Base-by-base conservation (phyloP, 1,140 invertebrate genomes). In the Drosophila pseudoobscura region DNA sequence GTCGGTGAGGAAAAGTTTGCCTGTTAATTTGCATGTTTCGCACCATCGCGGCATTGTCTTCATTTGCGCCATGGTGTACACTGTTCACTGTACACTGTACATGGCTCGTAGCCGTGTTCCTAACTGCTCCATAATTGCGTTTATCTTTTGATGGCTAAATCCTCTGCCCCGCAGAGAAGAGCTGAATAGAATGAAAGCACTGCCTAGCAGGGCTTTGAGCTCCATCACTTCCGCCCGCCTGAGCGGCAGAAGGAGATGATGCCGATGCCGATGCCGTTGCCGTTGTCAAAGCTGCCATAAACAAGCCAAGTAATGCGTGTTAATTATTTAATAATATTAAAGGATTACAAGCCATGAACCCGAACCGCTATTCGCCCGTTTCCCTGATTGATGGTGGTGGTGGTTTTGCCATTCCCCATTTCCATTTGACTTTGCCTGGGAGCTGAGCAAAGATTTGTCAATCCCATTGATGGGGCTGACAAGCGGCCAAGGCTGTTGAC, bases 261-360 rank as follows among this genome's bases (percentile, higher is more conserved):
- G 59, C 8, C 51, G 26, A 15, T 45, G 59, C 15, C 15, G 15
- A 15, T 15, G 15, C 15, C 15, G 15, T 15, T 15, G 15, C 8
- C 50, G 26, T 49, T 71, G 68, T 20, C 57, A 51, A 73, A 83
- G 64, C 66, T 57, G 70, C 55, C 78, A 78, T 80, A 80, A 78
- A 80, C 78, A 64, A 62, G 77, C 77, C 68, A 54, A 75, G 68
- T 70, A 84, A 84, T 73, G 77, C 82, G 73, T 87, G 78, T 82
- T 87, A 87, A 87, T 87, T 87, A 79, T 79, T 72, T 83, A 79
- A 88, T 87, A 87, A 88, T 87, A 87, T 87, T 73, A 76, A 79
- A 71, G 83, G 78, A 87, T 87, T 87, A 87, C 65, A 64, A 64
- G 70, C 68, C 66, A 80, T 58, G 54, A 80, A 35, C 70, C 68